Evolutionary conservation across 1,140 invertebrate species (phyloP), one percentile per base, ranked within the genome.

Genomic region (Pogonomyrmex californicus): DNA sequence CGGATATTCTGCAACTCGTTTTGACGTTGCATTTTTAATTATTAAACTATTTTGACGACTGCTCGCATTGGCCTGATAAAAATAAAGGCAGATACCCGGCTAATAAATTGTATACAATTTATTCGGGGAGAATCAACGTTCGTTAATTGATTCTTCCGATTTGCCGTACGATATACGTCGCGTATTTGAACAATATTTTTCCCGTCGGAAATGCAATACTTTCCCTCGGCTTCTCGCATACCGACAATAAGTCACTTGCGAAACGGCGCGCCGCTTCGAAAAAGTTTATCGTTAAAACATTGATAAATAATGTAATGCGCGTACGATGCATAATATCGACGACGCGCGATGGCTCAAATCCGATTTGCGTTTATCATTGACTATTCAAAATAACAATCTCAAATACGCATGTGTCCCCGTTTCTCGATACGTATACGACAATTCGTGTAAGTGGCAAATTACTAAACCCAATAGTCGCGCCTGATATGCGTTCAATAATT

Each of bases 401-500:
- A 68, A 81, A 76, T 68, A 76, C 88, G 86, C 85, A 65, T 87
- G 58, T 70, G 51, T 41, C 51, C 73, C 75, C 68, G 60, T 85
- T 75, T 81, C 88, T 62, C 88, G 71, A 60, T 54, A 56, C 77
- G 56, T 81, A 90, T 87, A 90, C 86, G 89, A 90, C 89, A 90
- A 90, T 90, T 86, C 89, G 89, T 90, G 89, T 90, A 90, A 90
- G 88, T 90, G 89, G 89, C 88, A 90, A 90, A 90, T 90, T 90
- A 90, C 88, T 86, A 90, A 90, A 90, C 88, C 88, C 89, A 87
- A 90, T 90, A 90, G 89, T 90, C 88, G 88, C 88, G 89, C 86
- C 86, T 90, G 88, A 90, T 87, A 87, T 90, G 87, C 89, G 89
- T 91, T 91, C 89, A 88, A 91, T 90, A 91, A 91, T 91, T 91